These are phyloP conservation scores for Mirza zaza DNA, from an alignment of 2,113 vertebrate species.

Conservation along the genomic window DNA sequence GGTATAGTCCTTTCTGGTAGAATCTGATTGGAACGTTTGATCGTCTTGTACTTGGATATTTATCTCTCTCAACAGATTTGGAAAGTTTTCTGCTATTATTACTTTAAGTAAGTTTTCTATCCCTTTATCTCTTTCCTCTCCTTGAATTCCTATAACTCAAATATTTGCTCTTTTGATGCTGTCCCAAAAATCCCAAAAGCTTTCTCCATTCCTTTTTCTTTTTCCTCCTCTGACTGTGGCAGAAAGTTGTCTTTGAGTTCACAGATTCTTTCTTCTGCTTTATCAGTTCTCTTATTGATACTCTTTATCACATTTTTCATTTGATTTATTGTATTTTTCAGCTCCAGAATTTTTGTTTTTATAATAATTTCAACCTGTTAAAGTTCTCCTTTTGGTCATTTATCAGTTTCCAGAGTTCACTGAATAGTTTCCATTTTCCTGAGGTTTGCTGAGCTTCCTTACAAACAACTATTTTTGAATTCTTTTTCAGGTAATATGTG, in stretches of 20 bases:
- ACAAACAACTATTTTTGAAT: background rate
- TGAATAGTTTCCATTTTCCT: background rate
- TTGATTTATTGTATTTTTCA: background rate
- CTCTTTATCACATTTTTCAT: background rate
- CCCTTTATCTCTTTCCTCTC: background rate
- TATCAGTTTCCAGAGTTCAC: background rate
- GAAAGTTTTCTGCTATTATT: background rate
- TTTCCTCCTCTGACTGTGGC: background rate
- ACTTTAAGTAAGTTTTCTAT: background rate
- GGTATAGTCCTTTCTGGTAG: background rate
- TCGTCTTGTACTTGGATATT: background rate
- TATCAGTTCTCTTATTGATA: background rate
- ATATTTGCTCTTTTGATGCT: background rate
- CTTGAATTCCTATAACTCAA: background rate
- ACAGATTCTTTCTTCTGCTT: background rate
- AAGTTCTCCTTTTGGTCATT: background rate
- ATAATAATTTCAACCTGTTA: background rate
- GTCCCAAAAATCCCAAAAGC: background rate
- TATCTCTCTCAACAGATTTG: background rate
- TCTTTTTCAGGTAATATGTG: background rate
- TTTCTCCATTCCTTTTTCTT: background rate
- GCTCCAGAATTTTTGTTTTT: background rate
- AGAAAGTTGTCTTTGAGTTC: background rate
- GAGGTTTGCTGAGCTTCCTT: background rate
- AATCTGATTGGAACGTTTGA: background rate